phyloP scores from a whole-genome alignment of 2,888 invertebrate species.

The Thymelicus acteon region DNA sequence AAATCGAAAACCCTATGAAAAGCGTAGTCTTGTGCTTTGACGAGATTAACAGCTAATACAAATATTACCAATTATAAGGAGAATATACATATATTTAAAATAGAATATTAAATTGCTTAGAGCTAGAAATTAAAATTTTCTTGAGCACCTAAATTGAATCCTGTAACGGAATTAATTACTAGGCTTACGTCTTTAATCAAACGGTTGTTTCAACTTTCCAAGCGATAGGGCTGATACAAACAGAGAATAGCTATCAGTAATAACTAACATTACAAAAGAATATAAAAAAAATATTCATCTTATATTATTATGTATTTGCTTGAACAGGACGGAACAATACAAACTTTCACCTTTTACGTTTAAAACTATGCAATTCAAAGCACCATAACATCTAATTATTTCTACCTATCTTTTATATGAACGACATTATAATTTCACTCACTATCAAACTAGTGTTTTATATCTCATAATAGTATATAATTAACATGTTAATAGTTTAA shows the following conservation, averaged over 20 bases:
- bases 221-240: slow-evolving; percentile 5
- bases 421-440: not conserved
- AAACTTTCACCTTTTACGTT: no score
- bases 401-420: not conserved
- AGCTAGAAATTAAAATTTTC: not conserved
- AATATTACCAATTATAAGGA: no score
- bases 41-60: no score
- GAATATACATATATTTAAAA: no score
- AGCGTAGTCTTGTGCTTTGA: no score
- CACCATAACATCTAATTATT: no score
- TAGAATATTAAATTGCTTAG: no score
- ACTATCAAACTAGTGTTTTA: slow-evolving; percentile 38
- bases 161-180: slow-evolving; percentile 34
- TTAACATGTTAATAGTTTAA: slow-evolving; percentile 58
- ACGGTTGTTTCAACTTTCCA: slow-evolving; percentile 2
- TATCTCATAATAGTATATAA: slow-evolving; percentile 48
- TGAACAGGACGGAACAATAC: no score
- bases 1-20: not conserved
- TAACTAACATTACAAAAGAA: no score
- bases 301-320: no score
- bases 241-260: not conserved
- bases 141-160: slow-evolving; percentile 29
- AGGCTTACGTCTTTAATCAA: slow-evolving; percentile 27
- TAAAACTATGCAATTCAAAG: no score
- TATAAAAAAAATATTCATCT: no score